Conservation (phyloP, 35 echinoderm and acorn worm species). For the Patiria miniata region DNA sequence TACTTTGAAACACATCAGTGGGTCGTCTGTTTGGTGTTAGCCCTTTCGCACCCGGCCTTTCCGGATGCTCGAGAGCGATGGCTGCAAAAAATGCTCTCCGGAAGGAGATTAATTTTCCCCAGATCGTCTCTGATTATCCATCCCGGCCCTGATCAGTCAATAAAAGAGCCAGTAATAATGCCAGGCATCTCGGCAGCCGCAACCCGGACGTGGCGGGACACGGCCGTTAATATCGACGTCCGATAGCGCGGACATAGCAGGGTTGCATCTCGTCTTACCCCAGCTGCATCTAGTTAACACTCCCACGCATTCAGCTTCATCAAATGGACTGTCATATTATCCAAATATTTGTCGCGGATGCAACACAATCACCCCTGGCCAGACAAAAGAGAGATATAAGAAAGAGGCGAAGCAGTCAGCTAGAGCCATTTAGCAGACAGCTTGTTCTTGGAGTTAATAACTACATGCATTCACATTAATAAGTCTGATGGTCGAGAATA, state of each 20-base stretch:
- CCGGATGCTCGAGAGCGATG: no score
- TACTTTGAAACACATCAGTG: no score
- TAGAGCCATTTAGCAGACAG: neutral
- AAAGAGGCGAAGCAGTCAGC: neutral
- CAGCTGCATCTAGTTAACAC: constrained; percentile 28
- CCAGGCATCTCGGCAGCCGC: neutral
- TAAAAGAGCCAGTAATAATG: neutral
- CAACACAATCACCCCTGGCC: neutral
- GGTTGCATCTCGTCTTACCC: constrained; percentile 1
- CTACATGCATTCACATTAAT: no score
- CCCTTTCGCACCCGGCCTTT: no score
- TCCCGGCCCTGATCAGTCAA: neutral
- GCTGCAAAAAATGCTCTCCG: neutral
- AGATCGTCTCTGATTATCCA: neutral
- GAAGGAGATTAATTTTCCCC: constrained; percentile 7
- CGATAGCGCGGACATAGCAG: neutral
- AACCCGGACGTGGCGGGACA: neutral
- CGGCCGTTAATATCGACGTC: neutral
- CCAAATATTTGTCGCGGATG: constrained; percentile 22
- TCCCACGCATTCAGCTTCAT: neutral
- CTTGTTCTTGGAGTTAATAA: neutral
- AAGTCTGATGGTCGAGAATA: no score
- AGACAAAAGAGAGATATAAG: neutral
- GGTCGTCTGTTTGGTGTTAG: no score
- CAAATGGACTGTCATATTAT: constrained; percentile 24